Base-by-base conservation (phyloP, 2,797 vertebrate species). In the Podarcis siculus region DNA sequence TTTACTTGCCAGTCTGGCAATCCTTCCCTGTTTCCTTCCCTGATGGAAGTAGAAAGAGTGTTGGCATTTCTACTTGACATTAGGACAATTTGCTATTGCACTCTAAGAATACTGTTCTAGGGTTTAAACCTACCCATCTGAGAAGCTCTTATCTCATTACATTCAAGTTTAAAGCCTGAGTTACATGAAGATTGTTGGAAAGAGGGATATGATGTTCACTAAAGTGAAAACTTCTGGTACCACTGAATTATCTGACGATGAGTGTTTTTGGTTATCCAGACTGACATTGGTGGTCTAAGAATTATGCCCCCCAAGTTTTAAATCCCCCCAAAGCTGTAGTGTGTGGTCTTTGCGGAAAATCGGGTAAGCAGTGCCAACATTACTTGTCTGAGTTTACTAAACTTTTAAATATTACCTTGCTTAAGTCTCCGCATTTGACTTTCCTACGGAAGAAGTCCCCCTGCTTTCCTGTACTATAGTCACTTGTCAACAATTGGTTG, bases 61-160 rank as follows among this genome's bases (percentile, higher is more conserved):
- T 42, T 88, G 15, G 23, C 13, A 78, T 78, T 15, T 37, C 69
- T 49, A 4, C 6, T 49, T 27, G 39, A 32, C 8, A 37, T 86
- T 75, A 85, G 90, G 83, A 86, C 12, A 83, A 15, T 90, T 92
- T 84, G 87, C 90, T 73, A 19, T 86, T 90, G 86, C 45, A 7
- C 0, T 92, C 91, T 87, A 84, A 88, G 77, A 86, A 84, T 55
- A 3, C 19, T 89, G 64, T 49, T 3, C 49, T 49, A 49, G 45
- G 39, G 69, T 83, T 88, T 92, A 75, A 90, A 93, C 85, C 88
- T 30, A n/a, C 32, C 88, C 5, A 89, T 55, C 27, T 83, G 49
- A 84, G 79, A 93, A 21, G 75, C 84, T 89, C 15, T 12, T 86
- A 77, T 82, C 78, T 94, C 91, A 83, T 89, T 92, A 89, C 86